Evolutionary conservation across 2,113 vertebrate species (phyloP).

Genomic region (Propithecus coquereli): DNA sequence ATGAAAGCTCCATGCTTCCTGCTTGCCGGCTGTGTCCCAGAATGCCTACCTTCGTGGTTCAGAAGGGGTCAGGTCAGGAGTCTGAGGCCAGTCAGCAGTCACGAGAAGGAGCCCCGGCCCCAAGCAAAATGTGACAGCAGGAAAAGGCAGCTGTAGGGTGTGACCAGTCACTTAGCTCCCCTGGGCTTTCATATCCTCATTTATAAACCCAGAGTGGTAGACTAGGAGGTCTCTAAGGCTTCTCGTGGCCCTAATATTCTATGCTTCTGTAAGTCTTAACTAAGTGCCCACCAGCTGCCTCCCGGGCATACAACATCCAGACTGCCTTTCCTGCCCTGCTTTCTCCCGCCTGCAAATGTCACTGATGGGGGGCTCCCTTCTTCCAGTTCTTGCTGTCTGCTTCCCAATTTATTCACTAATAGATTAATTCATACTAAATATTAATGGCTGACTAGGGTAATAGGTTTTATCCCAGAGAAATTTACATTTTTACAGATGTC

Average conservation of each 20-base stretch:
- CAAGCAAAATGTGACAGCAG: background rate
- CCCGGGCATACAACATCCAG: fast-evolving
- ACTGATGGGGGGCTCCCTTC: background rate
- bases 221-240: fast-evolving
- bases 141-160: background rate
- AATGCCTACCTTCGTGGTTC: background rate
- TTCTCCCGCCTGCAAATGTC: background rate
- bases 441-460: background rate
- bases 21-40: background rate
- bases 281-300: fast-evolving
- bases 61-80: background rate
- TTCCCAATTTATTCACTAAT: background rate
- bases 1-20: background rate
- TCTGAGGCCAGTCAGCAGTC: background rate
- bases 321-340: background rate
- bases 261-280: background rate
- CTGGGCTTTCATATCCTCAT: background rate
- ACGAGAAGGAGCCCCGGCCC: background rate
- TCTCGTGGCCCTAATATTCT: background rate
- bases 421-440: background rate
- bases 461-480: background rate
- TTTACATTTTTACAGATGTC: background rate
- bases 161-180: background rate
- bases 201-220: background rate
- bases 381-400: background rate